Evolutionary conservation across 2,888 invertebrate species (phyloP).

Genomic region (Thymelicus sylvestris): DNA sequence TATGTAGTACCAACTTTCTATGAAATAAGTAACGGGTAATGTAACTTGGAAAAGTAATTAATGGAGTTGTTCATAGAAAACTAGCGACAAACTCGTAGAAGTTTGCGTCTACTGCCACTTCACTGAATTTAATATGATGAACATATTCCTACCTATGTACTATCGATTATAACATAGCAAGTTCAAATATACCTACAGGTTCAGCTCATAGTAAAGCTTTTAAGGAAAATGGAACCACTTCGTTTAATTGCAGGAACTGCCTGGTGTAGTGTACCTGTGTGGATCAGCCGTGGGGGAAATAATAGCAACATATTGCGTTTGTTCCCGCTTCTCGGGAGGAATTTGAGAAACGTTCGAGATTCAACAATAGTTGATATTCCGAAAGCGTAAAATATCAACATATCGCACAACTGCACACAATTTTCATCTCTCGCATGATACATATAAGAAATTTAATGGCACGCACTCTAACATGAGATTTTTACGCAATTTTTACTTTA

Average conservation of each 20-base stretch:
- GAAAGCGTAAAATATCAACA: constrained; percentile 22
- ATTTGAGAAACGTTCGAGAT: constrained; percentile 48
- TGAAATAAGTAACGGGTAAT: too few species aligned
- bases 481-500: constrained; percentile 49
- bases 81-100: too few species aligned
- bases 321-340: constrained; percentile 40
- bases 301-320: constrained; percentile 39
- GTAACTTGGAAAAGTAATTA: too few species aligned
- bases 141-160: too few species aligned
- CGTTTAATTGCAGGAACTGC: constrained; percentile 22
- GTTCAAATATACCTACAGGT: too few species aligned
- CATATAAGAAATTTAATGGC: constrained; percentile 30
- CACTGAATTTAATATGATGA: too few species aligned
- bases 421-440: constrained; percentile 13
- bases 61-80: too few species aligned
- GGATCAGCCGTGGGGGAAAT: constrained; percentile 17
- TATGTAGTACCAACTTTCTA: too few species aligned
- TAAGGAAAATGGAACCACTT: constrained; percentile 18
- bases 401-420: background rate
- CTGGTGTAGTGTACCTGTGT: background rate
- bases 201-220: constrained; percentile 11
- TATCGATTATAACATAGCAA: too few species aligned
- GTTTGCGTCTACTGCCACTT: too few species aligned
- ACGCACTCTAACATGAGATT: constrained; percentile 22
- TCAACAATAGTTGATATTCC: constrained; percentile 43